Evolutionary conservation across 1,140 invertebrate genomes (phyloP).

Genomic region (Brachionus rotundiformis): DNA sequence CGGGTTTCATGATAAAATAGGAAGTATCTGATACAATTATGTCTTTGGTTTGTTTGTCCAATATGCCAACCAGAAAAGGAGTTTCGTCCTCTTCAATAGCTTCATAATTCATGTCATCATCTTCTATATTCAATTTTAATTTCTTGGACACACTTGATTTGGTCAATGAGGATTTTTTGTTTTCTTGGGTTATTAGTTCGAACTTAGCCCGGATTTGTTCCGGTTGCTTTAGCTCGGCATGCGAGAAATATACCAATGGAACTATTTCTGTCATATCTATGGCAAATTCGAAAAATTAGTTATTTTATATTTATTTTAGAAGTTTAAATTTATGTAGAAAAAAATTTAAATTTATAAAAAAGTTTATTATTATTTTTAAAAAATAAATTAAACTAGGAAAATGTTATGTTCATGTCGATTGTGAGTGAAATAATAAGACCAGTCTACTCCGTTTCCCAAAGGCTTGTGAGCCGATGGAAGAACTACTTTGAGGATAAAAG

Average conservation of each 20-base stretch:
- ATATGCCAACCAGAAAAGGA: constrained; percentile 29
- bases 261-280: constrained; percentile 14
- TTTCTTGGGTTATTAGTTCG: not conserved
- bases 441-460: constrained; percentile 75
- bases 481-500: constrained; percentile 71
- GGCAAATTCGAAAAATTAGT: not conserved
- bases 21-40: constrained; percentile 12
- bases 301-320: not conserved
- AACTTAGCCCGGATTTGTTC: not conserved
- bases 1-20: constrained; percentile 50
- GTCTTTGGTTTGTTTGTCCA: not conserved
- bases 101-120: constrained; percentile 45
- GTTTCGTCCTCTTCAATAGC: constrained; percentile 30
- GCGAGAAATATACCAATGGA: constrained; percentile 41
- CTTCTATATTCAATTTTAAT: constrained; percentile 24
- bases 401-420: not conserved
- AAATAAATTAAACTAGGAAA: constrained; percentile 16
- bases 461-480: constrained; percentile 79
- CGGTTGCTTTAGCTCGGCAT: constrained; percentile 17
- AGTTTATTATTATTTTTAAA: not conserved
- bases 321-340: not conserved
- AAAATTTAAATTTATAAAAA: constrained; percentile 11
- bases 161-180: not conserved
- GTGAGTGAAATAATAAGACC: constrained; percentile 64
- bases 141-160: not conserved